Conservation (phyloP, 2,797 vertebrate species). For the Emydoidea blandingii region DNA sequence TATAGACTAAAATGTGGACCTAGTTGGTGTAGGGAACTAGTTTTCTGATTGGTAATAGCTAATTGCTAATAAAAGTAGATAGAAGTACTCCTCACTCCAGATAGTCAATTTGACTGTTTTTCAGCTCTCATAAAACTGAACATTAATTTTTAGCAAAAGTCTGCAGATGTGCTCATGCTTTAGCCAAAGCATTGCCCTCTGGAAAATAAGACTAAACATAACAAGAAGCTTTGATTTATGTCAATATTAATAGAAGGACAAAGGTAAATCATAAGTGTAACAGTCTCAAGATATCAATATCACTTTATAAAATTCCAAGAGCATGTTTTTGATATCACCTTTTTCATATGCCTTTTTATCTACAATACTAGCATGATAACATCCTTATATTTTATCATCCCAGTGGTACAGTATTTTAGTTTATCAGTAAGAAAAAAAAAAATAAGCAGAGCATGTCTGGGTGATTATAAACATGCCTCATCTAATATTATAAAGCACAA, state of each 20-base stretch:
- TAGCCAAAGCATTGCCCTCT: background rate
- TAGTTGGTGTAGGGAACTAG: background rate
- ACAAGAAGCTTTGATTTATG: background rate
- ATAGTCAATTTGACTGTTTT: background rate
- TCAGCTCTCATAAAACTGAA: background rate
- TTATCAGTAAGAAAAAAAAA: background rate
- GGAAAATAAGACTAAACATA: background rate
- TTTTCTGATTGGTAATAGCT: background rate
- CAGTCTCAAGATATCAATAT: background rate
- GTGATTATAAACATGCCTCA: background rate
- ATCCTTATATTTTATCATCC: background rate
- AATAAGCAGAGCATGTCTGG: background rate
- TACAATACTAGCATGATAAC: background rate
- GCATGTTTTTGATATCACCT: background rate
- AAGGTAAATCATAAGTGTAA: background rate
- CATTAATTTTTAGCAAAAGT: background rate
- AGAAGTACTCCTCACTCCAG: background rate
- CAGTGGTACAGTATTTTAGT: background rate
- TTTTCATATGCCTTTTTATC: background rate
- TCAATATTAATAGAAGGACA: background rate
- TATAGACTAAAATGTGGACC: background rate
- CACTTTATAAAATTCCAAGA: background rate
- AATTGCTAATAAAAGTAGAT: background rate
- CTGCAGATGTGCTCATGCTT: background rate
- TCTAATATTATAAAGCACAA: background rate